These are phyloP conservation scores for Dicyrtoma fusca DNA, from an alignment of 2,888 invertebrate species.

Conservation along the genomic window DNA sequence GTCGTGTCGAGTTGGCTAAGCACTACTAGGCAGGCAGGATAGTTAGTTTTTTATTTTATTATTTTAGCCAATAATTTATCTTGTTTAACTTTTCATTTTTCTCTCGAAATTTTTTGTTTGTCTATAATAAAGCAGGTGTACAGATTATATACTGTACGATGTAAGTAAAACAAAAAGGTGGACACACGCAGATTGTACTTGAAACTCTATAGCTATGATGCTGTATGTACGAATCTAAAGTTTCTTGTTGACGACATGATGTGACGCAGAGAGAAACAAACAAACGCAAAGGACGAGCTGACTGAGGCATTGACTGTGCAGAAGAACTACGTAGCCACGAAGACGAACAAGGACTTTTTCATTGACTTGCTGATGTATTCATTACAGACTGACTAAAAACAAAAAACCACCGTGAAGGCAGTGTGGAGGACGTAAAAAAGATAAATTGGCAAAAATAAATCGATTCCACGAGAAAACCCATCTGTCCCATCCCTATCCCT, in stretches of 20 bases:
- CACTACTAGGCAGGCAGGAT: too few species aligned
- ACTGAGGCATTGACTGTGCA: background rate
- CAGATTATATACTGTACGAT: too few species aligned
- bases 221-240: too few species aligned
- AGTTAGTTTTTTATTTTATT: too few species aligned
- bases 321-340: background rate
- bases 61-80: too few species aligned
- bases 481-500: background rate
- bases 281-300: constrained; percentile 1
- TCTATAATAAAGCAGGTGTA: too few species aligned
- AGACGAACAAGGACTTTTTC: background rate
- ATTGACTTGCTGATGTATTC: constrained; percentile 24
- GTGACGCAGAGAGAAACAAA: constrained; percentile 8
- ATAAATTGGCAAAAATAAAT: constrained; percentile 33
- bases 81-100: too few species aligned
- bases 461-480: constrained; percentile 3
- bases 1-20: too few species aligned
- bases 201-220: too few species aligned
- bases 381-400: constrained; percentile 8
- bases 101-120: too few species aligned
- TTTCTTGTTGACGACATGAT: constrained; percentile 2
- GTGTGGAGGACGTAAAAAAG: background rate
- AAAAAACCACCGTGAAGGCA: background rate
- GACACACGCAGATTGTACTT: background rate
- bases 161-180: background rate